These are phyloP conservation scores for Paramormyrops kingsleyae DNA, from an alignment of 2,113 vertebrate species.

Conservation along the genomic window DNA sequence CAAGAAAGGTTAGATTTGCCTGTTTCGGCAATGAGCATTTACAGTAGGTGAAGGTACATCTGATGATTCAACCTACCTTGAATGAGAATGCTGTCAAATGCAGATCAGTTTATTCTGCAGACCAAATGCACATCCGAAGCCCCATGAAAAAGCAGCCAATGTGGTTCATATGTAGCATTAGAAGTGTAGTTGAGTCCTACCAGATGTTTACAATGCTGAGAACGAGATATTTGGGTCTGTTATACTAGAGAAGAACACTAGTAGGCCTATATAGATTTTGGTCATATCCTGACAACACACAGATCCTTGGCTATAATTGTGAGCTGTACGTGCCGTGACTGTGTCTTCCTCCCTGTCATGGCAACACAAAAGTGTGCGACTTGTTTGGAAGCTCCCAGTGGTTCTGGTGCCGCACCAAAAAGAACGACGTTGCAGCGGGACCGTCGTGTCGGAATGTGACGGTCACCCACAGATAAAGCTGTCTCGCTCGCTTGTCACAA, in stretches of 20 bases:
- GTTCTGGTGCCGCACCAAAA: background rate
- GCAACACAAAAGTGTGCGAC: background rate
- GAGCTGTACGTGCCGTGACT: background rate
- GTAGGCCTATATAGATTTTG: background rate
- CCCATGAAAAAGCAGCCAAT: background rate
- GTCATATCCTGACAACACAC: background rate
- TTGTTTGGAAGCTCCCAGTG: no score
- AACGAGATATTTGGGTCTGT: background rate
- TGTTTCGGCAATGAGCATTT: background rate
- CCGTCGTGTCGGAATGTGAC: background rate
- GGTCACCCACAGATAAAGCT: background rate
- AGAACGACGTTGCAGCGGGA: background rate
- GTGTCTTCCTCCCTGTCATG: background rate
- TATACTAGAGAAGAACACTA: background rate
- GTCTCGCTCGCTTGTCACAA: background rate
- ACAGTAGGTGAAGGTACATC: background rate
- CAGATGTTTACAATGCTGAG: slow-evolving; percentile 6
- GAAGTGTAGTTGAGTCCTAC: background rate
- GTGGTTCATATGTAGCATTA: background rate
- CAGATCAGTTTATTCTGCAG: background rate
- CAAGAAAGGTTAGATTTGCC: background rate
- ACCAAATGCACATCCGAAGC: background rate
- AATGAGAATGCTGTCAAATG: background rate
- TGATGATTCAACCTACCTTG: background rate
- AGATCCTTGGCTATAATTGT: background rate